Evolutionary conservation across 92 coral and sea anemone genomes (phyloP).

Genomic region (Siderastrea radians): DNA sequence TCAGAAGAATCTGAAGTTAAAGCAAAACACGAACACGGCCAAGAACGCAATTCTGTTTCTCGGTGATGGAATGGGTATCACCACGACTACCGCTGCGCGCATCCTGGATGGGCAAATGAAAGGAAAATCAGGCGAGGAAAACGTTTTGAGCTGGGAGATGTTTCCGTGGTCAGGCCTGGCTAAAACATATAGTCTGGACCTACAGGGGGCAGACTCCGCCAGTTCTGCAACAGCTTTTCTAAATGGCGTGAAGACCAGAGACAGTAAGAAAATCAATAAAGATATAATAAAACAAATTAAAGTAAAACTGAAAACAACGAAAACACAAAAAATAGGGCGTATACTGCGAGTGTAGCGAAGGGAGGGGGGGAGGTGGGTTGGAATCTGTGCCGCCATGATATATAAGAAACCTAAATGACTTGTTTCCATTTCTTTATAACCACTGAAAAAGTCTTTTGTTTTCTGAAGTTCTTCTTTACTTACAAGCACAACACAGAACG

Average conservation of each 20-base stretch:
- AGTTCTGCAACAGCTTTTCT: slow-evolving; percentile 93
- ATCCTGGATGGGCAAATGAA: slow-evolving; percentile 79
- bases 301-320: too few relatives aligned
- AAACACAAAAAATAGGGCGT: too few relatives aligned
- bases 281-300: too few relatives aligned
- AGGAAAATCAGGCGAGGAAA: slow-evolving; percentile 87
- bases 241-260: slow-evolving; percentile 80
- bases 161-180: slow-evolving; percentile 84
- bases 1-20: slow-evolving; percentile 61
- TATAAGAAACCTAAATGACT: too few relatives aligned
- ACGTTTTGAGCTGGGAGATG: slow-evolving; percentile 80
- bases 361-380: too few relatives aligned
- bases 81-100: slow-evolving; percentile 77
- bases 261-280: slow-evolving; percentile 49
- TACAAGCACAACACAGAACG: too few relatives aligned
- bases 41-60: slow-evolving; percentile 88
- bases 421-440: too few relatives aligned
- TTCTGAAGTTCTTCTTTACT: too few relatives aligned
- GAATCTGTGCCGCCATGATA: too few relatives aligned
- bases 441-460: too few relatives aligned
- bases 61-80: slow-evolving; percentile 88
- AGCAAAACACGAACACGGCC: slow-evolving; percentile 78
- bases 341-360: too few relatives aligned
- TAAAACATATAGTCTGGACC: slow-evolving; percentile 88
- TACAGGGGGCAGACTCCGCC: slow-evolving; percentile 90